phyloP scores from a whole-genome alignment of 2,113 vertebrate species.

The Euleptes europaea region DNA sequence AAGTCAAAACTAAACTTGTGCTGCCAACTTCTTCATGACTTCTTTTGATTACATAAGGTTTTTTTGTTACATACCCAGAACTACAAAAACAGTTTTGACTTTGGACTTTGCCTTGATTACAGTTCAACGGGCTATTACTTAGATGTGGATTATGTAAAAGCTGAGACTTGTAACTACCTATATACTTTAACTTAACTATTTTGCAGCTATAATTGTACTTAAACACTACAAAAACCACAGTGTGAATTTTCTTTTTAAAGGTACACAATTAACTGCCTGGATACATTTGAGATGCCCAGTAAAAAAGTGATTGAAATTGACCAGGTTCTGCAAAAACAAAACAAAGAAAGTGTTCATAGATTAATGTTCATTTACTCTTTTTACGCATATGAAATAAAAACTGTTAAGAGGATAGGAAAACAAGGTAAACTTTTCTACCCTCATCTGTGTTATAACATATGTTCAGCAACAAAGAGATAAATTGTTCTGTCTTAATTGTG shows the following conservation, averaged over 20 bases:
- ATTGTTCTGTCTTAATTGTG: not conserved
- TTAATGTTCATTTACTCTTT: not conserved
- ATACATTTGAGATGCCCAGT: constrained; percentile 78
- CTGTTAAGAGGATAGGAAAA: not conserved
- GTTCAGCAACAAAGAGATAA: not conserved
- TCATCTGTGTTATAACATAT: not conserved
- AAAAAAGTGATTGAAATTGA: constrained; percentile 72
- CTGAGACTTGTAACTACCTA: not conserved
- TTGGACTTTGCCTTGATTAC: not conserved
- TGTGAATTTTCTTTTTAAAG: constrained; percentile 39
- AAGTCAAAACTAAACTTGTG: not conserved
- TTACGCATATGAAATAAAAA: constrained; percentile 33
- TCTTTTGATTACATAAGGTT: not conserved
- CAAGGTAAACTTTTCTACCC: not conserved
- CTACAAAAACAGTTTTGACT: not conserved
- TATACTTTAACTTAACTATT: not conserved
- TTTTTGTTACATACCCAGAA: not conserved
- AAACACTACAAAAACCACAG: constrained; percentile 29
- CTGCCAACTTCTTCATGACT: not conserved
- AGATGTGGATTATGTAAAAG: not conserved
- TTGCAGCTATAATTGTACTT: constrained; percentile 13
- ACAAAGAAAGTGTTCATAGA: constrained; percentile 48
- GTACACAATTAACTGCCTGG: constrained; percentile 56
- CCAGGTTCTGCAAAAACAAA: constrained; percentile 67
- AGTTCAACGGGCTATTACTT: not conserved